Evolutionary conservation across 23 tunicate species (phyloP), one percentile per base, ranked within the genome.

Genomic region (Halocynthia roretzi): DNA sequence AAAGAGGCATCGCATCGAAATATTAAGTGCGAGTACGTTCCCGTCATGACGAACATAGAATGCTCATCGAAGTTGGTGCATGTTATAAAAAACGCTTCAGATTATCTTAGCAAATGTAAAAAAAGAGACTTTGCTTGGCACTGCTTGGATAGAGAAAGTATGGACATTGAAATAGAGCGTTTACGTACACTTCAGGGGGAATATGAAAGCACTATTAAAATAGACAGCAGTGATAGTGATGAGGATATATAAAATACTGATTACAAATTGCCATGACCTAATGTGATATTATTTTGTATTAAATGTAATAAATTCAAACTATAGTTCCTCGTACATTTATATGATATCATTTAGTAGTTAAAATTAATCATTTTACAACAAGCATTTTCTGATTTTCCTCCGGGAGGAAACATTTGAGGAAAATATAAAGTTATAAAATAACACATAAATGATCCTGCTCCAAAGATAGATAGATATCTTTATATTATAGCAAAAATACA

Each of bases 131-230:
- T 54, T 18, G 19, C 6, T 10, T 22, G n/a, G 10, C 56, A 54
- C 21, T 44, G 62, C n/a, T 10, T 74, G 21, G 78, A 74, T 14
- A 56, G 10, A 2, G 78, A 74, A 53, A 54, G 56, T n/a, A 8
- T 74, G 17, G 78, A 74, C 18, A 20, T 64, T 52, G 62, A 53
- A 14, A 74, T 74, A 54, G 78, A 74, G 56, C 19, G 56, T n/a
- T 54, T 74, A 20, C 31, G 14, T 53, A 8, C 78, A 0, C 19
- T 74, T 22, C 78, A 54, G 21, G 65, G 6, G 55, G 78, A 74
- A 53, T 74, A 74, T 54, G 56, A 74, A 56, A 53, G 64, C 12
- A 50, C 21, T n/a, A 17, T 67, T 40, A 67, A 50, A 21, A 10
- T 15, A 65, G 56, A 54, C 31, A 9, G 56, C 17, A 50, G 61